Conservation (phyloP, 2,113 vertebrate genomes). For the Notothenia coriiceps region DNA sequence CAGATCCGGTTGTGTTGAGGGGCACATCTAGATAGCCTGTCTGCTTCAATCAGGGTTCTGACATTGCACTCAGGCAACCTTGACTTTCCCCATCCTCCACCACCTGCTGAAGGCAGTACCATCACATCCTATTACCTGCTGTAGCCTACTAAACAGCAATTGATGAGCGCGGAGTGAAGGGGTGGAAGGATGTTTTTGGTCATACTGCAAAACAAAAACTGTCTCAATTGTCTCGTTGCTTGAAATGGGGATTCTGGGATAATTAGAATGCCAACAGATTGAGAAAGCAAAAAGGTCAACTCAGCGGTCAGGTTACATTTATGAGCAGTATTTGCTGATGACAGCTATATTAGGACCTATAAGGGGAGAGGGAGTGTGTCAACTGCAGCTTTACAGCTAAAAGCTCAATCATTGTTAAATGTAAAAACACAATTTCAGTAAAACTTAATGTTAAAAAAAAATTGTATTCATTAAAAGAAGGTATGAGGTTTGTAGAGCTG, state of each 20-base stretch:
- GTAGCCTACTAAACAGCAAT: not conserved
- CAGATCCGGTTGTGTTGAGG: slow-evolving; percentile 34
- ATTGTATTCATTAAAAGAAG: not conserved
- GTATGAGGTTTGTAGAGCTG: not conserved
- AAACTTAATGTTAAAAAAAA: too few relatives aligned
- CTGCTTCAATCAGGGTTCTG: slow-evolving; percentile 63
- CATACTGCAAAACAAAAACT: slow-evolving; percentile 10
- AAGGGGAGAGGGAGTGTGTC: not conserved
- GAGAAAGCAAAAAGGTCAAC: not conserved
- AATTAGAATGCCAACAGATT: not conserved
- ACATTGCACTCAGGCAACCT: slow-evolving; percentile 56
- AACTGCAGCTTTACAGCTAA: not conserved
- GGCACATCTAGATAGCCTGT: slow-evolving; percentile 58
- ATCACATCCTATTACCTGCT: slow-evolving; percentile 31
- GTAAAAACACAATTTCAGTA: too few relatives aligned
- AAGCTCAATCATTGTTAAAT: too few relatives aligned
- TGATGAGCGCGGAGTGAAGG: not conserved
- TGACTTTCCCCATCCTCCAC: slow-evolving; percentile 41
- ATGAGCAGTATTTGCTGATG: slow-evolving; percentile 5
- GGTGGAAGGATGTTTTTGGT: not conserved
- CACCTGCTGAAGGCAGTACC: slow-evolving; percentile 39
- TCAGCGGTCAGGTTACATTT: not conserved
- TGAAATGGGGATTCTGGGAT: not conserved
- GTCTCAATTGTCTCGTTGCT: not conserved
- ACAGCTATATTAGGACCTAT: not conserved